Percentiles rank a stretch among this genome's conserved stretches.
Conservation (phyloP, 2,888 invertebrate genomes). For the Drosophila heteroneura region DNA sequence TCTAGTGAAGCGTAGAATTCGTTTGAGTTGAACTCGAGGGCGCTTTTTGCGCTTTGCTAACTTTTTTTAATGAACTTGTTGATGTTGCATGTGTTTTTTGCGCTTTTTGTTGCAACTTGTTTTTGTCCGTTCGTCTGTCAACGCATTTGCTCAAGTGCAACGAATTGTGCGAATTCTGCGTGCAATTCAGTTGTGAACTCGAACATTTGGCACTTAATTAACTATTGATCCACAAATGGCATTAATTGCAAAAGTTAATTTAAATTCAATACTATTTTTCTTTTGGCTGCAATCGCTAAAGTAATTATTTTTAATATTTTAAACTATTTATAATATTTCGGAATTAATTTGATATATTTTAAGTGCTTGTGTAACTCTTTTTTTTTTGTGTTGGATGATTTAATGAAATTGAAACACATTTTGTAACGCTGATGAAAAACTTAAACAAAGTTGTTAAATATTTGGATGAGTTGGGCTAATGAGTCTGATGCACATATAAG, state of each 20-base stretch:
- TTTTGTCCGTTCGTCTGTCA: conserved; percentile 53
- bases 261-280: not conserved
- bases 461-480: not conserved
- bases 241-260: conserved; percentile 45
- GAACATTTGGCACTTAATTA: conserved; percentile 61
- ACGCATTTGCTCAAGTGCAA: conserved; percentile 59
- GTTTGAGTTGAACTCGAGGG: conserved; percentile 61
- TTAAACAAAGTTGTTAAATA: not conserved
- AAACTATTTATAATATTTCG: not conserved
- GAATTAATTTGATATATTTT: not conserved
- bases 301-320: not conserved
- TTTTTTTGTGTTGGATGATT: not conserved
- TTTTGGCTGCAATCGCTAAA: not conserved
- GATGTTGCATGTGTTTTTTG: conserved; percentile 59
- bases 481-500: not conserved
- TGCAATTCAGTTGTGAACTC: conserved; percentile 66
- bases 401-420: not conserved
- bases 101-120: conserved; percentile 34
- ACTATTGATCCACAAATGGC: conserved; percentile 10
- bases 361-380: not conserved
- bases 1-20: conserved; percentile 78
- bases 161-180: conserved; percentile 34
- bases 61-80: conserved; percentile 79
- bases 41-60: conserved; percentile 54
- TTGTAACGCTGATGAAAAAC: not conserved